These are phyloP conservation scores for Pipistrellus pipistrellus DNA, from an alignment of 2,797 vertebrate genomes.

Conservation along the genomic window DNA sequence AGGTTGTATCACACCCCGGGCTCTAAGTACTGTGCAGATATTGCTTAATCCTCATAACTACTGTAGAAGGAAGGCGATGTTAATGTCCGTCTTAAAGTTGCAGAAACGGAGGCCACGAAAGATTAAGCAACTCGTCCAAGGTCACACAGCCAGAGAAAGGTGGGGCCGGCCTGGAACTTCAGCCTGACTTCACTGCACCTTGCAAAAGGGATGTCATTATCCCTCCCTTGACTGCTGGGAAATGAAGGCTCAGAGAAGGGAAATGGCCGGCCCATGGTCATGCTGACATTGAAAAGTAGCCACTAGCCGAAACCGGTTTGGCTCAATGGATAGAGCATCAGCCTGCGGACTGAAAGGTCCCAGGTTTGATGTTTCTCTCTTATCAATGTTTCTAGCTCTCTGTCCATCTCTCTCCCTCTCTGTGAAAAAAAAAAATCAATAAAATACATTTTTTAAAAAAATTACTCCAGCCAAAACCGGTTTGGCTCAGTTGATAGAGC, in stretches of 20 bases:
- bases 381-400: too few relatives aligned
- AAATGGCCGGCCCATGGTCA: background rate
- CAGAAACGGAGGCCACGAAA: background rate
- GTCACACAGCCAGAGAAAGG: background rate
- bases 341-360: too few relatives aligned
- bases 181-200: too few relatives aligned
- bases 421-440: too few relatives aligned
- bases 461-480: too few relatives aligned
- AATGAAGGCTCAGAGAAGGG: background rate
- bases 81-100: background rate
- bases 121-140: background rate
- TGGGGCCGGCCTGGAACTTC: background rate
- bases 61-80: background rate
- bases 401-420: too few relatives aligned
- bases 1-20: background rate
- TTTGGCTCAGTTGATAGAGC: too few relatives aligned
- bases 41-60: background rate
- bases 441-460: too few relatives aligned
- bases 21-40: background rate
- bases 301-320: too few relatives aligned
- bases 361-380: too few relatives aligned
- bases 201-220: background rate
- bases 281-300: background rate
- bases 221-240: background rate
- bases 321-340: too few relatives aligned